Base-by-base conservation (phyloP, 1,140 invertebrate genomes). In the Tetramorium alpestre region DNA sequence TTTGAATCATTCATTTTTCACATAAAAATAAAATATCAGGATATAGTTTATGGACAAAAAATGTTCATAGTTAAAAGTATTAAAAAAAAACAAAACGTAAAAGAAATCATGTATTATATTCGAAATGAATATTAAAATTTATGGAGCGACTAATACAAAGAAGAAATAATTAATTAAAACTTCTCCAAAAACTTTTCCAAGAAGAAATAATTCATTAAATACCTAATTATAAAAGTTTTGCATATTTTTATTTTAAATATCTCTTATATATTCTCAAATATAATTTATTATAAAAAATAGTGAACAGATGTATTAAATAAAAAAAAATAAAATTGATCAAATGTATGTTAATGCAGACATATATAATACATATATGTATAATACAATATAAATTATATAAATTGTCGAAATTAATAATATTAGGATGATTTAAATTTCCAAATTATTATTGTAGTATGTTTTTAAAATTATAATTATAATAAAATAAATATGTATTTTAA, bases 181-280 rank as follows among this genome's bases (percentile, higher is more conserved):
- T 78, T 62, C 25, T 25, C 10, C 16, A 10, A n/a, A n/a, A n/a
- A 33, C 2, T 78, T 62, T 18, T 25, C 18, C 16, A 10, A 33
- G n/a, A 11, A 65, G 7, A 65, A 78, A 65, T 44, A 49, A 77
- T 78, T 62, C 28, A 47, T 76, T 16, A 28, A 72, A 41, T 22
- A 44, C 28, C 10, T 47, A n/a, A 33, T 64, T 78, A 78, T 3
- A 22, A 0, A 33, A 33, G 11, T n/a, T 13, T 51, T 38, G 7
- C 47, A 47, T 33, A 58, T 76, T 76, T 76, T 44, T 18, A 33
- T 33, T 33, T 33, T 33, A 33, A 33, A 33, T 33, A 4, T 33
- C 33, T 33, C 33, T 33, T 4, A 33, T 33, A 33, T 33, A 33
- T 33, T 33, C 33, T 33, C 3, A 33, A 58, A 44, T 33, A 3